A percentile compares a stretch with the other conserved stretches of the same genome.
Evolutionary conservation across 2,888 invertebrate genomes (phyloP).

Genomic region (Dryomyza anilis): DNA sequence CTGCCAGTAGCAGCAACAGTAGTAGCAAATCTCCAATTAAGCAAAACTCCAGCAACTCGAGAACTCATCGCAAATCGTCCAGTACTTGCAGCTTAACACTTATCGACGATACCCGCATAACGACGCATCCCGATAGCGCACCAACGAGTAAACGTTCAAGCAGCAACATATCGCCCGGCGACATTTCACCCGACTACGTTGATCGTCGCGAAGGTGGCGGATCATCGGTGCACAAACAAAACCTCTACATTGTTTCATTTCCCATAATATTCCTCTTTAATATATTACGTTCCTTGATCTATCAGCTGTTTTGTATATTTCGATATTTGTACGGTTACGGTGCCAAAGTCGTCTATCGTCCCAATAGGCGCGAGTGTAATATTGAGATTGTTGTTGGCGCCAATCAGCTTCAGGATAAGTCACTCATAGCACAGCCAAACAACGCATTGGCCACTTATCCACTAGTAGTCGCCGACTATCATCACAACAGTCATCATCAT

Average conservation of each 20-base stretch:
- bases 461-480: constrained; percentile 28
- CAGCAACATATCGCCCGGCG: constrained; percentile 45
- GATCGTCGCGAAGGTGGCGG: constrained; percentile 42
- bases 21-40: constrained; percentile 56
- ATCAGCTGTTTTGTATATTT: constrained; percentile 85
- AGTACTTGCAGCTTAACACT: constrained; percentile 57
- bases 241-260: constrained; percentile 86
- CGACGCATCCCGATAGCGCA: constrained; percentile 39
- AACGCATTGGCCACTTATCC: constrained; percentile 41
- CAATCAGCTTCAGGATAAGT: constrained; percentile 42
- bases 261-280: constrained; percentile 86
- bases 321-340: constrained; percentile 84
- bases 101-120: constrained; percentile 50
- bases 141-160: constrained; percentile 37
- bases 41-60: constrained; percentile 41
- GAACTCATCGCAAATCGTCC: constrained; percentile 55
- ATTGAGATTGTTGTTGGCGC: constrained; percentile 66
- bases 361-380: constrained; percentile 61
- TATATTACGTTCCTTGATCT: constrained; percentile 79
- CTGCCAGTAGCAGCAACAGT: constrained; percentile 48
- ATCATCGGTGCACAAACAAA: constrained; percentile 81
- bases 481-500: constrained; percentile 35
- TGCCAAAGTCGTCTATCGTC: constrained; percentile 74
- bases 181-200: constrained; percentile 49
- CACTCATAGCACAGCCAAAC: constrained; percentile 38